Base-by-base conservation (phyloP, 35 echinoderm and acorn worm species). In the Apostichopus californicus region DNA sequence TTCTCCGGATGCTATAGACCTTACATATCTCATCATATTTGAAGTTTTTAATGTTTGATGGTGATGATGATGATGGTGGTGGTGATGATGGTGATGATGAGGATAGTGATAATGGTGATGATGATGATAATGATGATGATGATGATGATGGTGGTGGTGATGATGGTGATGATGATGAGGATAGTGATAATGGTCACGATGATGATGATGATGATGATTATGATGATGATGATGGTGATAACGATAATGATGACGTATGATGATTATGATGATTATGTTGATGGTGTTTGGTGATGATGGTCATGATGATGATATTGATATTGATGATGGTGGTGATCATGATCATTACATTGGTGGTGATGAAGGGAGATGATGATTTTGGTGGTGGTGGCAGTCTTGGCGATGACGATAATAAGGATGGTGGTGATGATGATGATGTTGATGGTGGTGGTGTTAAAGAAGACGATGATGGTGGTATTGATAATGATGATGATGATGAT, bases 391-490 rank as follows among this genome's bases (percentile, higher is more conserved):
- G 28, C 17, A 17, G 8, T 78, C 8, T 1, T 78, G 28, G 17
- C 17, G 28, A 12, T 78, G 28, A 78, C 17, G 28, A 3, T 78
- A 17, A 17, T 78, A 78, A 78, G 8, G 4, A 78, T 78, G 17
- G 17, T 78, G 28, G 17, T 78, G 77, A 78, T 78, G 28, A 78
- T 78, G 28, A 78, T 78, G 77, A 78, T 78, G 28, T 8, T 78
- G 77, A 8, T 78, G 28, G 17, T 78, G 28, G 17, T 78, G 28
- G 17, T 78, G 28, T 12, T 78, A 8, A 78, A 12, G 28, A 78
- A 12, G 28, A 78, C 17, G 28, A 78, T 78, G 28, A 78, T 78
- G 28, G 28, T 78, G 28, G 17, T 78, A 17, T 2, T 78, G 28
- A 78, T 78, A 5, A 78, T 78, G 28, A 18, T 78, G 28, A 78